Conservation (phyloP, 1,140 invertebrate genomes). For the Ceratina japonica region DNA sequence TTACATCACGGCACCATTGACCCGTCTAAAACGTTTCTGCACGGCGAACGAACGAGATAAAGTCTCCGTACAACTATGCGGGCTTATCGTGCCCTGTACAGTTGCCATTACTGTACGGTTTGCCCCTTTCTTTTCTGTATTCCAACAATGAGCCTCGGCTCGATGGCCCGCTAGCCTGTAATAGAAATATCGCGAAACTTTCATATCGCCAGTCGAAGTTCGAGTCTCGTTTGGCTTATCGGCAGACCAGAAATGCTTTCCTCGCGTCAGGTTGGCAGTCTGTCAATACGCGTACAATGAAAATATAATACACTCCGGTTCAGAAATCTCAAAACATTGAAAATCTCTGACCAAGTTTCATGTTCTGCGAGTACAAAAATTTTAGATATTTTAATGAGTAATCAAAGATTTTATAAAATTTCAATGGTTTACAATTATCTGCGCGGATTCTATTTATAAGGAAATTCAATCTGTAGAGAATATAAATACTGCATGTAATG, state of each 20-base stretch:
- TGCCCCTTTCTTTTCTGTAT: slow-evolving; percentile 9
- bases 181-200: not conserved
- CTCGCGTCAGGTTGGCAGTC: not conserved
- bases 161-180: not conserved
- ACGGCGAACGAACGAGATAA: slow-evolving; percentile 26
- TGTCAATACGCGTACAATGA: no score
- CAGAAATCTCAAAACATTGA: no score
- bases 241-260: not conserved
- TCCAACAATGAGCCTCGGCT: not conserved
- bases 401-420: no score
- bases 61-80: not conserved
- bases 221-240: not conserved
- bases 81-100: not conserved
- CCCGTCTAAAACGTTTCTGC: slow-evolving; percentile 35
- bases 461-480: no score
- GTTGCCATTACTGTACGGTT: not conserved
- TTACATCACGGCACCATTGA: slow-evolving; percentile 31
- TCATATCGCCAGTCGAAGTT: not conserved
- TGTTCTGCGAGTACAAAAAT: no score
- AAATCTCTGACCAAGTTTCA: no score
- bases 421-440: no score
- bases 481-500: no score
- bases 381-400: no score
- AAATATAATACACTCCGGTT: no score
- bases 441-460: no score